A percentile compares a stretch with the other conserved stretches of the same genome.
Evolutionary conservation across 2,888 invertebrate species (phyloP).

Genomic region (Griposia aprilina): DNA sequence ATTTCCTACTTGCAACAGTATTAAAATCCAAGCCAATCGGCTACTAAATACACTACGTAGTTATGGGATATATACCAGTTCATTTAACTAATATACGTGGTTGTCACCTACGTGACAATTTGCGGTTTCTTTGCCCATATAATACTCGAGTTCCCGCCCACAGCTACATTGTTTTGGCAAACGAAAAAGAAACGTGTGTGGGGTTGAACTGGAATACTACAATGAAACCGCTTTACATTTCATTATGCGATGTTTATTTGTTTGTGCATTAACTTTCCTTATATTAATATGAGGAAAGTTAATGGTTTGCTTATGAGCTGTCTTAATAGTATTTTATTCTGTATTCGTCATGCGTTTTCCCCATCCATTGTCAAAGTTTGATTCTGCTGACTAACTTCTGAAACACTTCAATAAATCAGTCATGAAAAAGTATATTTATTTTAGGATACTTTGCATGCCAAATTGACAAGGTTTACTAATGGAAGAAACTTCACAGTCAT

Average conservation of each 20-base stretch:
- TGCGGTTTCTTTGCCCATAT: constrained; percentile 33
- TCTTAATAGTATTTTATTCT: background rate
- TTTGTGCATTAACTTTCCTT: constrained; percentile 12
- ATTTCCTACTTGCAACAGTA: background rate
- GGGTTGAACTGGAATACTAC: constrained; percentile 43
- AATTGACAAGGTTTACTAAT: background rate
- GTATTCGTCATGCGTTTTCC: constrained; percentile 18
- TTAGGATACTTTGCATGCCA: background rate
- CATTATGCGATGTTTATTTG: constrained; percentile 35
- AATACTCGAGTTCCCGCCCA: constrained; percentile 42
- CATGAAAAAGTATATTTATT: background rate
- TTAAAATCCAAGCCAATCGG: constrained; percentile 1
- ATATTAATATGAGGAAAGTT: constrained; percentile 23
- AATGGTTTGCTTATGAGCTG: constrained; percentile 16
- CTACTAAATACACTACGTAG: background rate
- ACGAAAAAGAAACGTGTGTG: constrained; percentile 34
- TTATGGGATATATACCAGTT: constrained; percentile 21
- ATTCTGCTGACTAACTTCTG: background rate
- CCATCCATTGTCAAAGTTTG: background rate
- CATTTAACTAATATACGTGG: constrained; percentile 11
- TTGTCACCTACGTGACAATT: constrained; percentile 26
- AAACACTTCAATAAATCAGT: background rate
- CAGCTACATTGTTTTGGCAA: constrained; percentile 45
- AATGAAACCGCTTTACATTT: constrained; percentile 54
- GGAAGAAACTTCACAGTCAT: background rate